Evolutionary conservation across 2,797 vertebrate genomes (phyloP), one percentile per base, ranked within the genome.

Genomic region (Pangasius krempfi): DNA sequence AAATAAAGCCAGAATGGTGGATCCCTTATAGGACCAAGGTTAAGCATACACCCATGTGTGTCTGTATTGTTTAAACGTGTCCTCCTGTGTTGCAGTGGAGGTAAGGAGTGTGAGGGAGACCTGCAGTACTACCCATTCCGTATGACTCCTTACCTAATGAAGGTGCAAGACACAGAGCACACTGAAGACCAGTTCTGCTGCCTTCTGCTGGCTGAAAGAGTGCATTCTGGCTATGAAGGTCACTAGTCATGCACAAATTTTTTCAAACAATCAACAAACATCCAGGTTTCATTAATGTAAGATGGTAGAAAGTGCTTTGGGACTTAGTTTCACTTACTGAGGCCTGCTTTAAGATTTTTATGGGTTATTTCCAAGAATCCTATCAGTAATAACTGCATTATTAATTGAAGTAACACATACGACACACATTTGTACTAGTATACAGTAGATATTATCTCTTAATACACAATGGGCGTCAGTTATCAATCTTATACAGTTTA

Each of bases 221-320:
- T 99, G 85, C 98, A 98, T 95, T 99, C 99, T 0, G 98, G 98
- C 87, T 99, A 99, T 30, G 98, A 99, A 95, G 98, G 98, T 99
- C 94, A 94, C 91, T 56, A 40, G 5, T 10, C 33, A 47, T 6
- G 16, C 30, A 25, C 22, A 58, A 14, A 7, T 64, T 22, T 58
- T 37, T 30, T 62, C 27, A 13, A 33, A 33, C 1, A 0, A 47
- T 73, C 12, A 20, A 22, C 58, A 52, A 30, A 50, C 9, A 40
- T 37, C 52, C 8, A 58, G 76, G 8, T 80, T 58, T 81, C 18
- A 1, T 25, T 40, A 4, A 62, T 62, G 20, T 40, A 25, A 25
- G 13, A 3, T 25, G 14, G 20, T 27, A 0, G 60, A 60, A 81
- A 56, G 14, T 20, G 52, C 18, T 79, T 78, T 76, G 44, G 40